These are phyloP conservation scores for Thera obeliscata DNA, from an alignment of 2,888 invertebrate species.

Conservation along the genomic window DNA sequence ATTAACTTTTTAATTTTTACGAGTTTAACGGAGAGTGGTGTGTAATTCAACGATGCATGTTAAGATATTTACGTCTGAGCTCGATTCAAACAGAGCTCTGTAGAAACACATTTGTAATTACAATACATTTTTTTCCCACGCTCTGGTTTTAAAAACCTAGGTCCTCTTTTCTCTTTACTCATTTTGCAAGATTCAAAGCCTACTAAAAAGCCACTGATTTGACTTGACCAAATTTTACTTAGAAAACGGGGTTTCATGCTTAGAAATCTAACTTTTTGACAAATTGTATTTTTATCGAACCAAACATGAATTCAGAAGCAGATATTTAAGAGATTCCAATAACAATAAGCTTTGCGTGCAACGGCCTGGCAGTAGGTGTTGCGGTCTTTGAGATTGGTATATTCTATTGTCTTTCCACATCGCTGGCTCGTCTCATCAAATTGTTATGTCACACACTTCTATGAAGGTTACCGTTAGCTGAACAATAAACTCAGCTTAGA, in stretches of 20 bases:
- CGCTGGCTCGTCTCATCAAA: constrained; percentile 66
- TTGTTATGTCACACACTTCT: constrained; percentile 62
- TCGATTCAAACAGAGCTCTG: constrained; percentile 15
- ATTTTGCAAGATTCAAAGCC: neutral
- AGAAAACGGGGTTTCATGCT: too few species aligned
- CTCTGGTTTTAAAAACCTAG: constrained; percentile 16
- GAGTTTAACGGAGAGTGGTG: constrained; percentile 31
- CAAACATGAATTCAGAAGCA: constrained; percentile 19
- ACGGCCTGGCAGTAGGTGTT: constrained; percentile 49
- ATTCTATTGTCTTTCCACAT: constrained; percentile 75
- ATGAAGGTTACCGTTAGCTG: constrained; percentile 56
- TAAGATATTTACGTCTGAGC: constrained; percentile 36
- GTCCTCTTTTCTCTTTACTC: neutral
- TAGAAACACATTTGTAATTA: constrained; percentile 13
- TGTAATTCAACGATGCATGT: constrained; percentile 33
- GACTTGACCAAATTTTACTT: too few species aligned
- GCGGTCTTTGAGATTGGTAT: constrained; percentile 54
- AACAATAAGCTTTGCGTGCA: constrained; percentile 58
- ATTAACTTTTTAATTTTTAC: constrained; percentile 50
- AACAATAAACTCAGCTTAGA: constrained; percentile 32
- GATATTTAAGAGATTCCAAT: constrained; percentile 44
- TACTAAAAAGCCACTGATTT: neutral
- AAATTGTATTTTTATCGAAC: neutral
- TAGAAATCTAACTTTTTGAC: too few species aligned
- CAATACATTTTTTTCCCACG: constrained; percentile 27